phyloP scores from a whole-genome alignment of 53 echinoderm and acorn worm species.

The Echinarachnius parma region DNA sequence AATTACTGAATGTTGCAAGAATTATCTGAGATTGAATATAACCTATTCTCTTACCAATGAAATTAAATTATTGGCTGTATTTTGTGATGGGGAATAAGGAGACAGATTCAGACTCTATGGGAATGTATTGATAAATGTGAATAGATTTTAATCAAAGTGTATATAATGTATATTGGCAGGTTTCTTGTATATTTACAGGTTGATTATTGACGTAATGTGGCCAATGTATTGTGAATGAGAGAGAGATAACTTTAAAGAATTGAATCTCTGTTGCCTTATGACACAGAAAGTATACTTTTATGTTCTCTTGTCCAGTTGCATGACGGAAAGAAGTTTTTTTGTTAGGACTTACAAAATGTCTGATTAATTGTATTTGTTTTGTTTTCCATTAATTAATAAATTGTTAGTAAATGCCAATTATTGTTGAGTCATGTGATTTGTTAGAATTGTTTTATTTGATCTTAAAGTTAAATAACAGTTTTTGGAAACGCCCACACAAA shows the following conservation, averaged over 20 bases:
- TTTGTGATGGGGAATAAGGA: background rate
- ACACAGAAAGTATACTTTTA: conserved; percentile 22
- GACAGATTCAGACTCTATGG: background rate
- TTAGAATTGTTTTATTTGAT: too few relatives aligned
- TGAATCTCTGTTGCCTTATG: conserved; percentile 24
- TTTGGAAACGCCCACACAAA: too few relatives aligned
- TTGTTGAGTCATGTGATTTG: too few relatives aligned
- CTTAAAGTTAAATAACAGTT: too few relatives aligned
- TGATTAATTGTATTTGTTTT: conserved; percentile 22
- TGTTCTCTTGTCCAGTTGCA: conserved; percentile 40
- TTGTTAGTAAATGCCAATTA: conserved; percentile 40
- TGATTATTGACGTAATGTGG: conserved; percentile 15
- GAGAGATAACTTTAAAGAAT: too few relatives aligned
- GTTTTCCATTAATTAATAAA: conserved; percentile 44
- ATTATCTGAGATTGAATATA: background rate
- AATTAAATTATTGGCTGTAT: background rate
- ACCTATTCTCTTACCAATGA: too few relatives aligned
- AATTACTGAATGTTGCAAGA: background rate
- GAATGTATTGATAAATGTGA: conserved; percentile 7
- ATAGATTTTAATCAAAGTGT: conserved; percentile 44
- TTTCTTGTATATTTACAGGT: conserved; percentile 30
- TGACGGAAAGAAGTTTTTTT: conserved; percentile 28
- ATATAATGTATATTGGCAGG: conserved; percentile 36
- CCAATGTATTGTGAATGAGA: conserved; percentile 30
- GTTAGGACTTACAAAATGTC: conserved; percentile 26